phyloP scores from a whole-genome alignment of 1,140 invertebrate genomes.

The Drosophila simulans region DNA sequence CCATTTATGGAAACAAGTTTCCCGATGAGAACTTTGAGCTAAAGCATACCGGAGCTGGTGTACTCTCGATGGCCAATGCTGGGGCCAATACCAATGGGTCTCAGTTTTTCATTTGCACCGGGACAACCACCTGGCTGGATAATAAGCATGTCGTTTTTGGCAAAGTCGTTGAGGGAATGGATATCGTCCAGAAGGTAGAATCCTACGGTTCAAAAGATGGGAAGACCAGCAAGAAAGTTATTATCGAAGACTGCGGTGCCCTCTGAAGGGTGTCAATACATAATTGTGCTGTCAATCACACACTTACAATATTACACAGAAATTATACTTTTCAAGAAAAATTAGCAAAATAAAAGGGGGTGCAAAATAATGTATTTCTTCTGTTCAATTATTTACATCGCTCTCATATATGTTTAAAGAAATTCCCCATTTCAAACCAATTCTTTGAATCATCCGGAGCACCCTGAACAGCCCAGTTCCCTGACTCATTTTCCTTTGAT shows the following conservation, averaged over 20 bases:
- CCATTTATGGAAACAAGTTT: slow-evolving; percentile 97
- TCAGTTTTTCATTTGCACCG: slow-evolving; percentile 97
- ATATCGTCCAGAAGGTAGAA: slow-evolving; percentile 96
- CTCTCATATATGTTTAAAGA: too few relatives aligned
- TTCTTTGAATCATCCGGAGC: slow-evolving; percentile 3
- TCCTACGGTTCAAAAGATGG: slow-evolving; percentile 92
- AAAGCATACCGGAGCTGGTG: slow-evolving; percentile 95
- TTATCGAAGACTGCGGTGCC: slow-evolving; percentile 91
- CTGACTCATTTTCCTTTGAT: slow-evolving; percentile 27
- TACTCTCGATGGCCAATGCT: slow-evolving; percentile 97
- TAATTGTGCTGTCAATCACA: background rate
- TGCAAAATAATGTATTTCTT: background rate
- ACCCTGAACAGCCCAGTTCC: background rate
- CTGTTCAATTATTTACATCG: too few relatives aligned
- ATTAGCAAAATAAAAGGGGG: background rate
- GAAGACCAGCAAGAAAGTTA: slow-evolving; percentile 92
- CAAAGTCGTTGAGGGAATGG: slow-evolving; percentile 96
- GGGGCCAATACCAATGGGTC: slow-evolving; percentile 98
- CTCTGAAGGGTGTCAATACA: slow-evolving; percentile 1
- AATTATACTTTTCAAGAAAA: background rate
- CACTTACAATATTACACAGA: background rate
- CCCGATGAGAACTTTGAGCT: slow-evolving; percentile 97
- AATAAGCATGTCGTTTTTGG: slow-evolving; percentile 98
- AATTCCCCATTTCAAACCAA: background rate
- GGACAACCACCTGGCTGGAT: slow-evolving; percentile 96